These are phyloP conservation scores for Volucella inflata DNA, from an alignment of 2,888 invertebrate species.

Conservation along the genomic window DNA sequence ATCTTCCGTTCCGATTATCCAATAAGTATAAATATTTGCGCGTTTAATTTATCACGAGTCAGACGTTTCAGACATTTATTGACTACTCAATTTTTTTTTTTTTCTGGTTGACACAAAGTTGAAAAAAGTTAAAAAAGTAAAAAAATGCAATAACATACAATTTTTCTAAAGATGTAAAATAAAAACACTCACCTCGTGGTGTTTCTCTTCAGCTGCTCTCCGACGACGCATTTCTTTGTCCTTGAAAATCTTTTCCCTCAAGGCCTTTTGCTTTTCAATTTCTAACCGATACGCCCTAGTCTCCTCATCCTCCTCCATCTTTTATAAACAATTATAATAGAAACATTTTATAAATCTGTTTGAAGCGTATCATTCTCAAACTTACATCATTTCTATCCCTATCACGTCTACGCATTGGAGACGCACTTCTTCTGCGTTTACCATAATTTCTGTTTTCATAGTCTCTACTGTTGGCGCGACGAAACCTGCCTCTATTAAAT, in stretches of 20 bases:
- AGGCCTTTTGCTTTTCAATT: conserved; percentile 84
- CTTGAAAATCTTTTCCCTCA: conserved; percentile 84
- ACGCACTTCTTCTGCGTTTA: conserved; percentile 82
- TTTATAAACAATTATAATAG: conserved; percentile 31
- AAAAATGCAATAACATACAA: neutral
- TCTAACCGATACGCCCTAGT: conserved; percentile 84
- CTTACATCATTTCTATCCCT: conserved; percentile 81
- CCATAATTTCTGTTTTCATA: conserved; percentile 80
- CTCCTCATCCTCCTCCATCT: conserved; percentile 84
- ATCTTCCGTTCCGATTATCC: too few relatives aligned
- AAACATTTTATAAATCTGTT: conserved; percentile 1
- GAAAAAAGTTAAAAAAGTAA: neutral
- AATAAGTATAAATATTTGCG: too few relatives aligned
- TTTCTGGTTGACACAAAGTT: too few relatives aligned
- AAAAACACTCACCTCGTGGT: conserved; percentile 80
- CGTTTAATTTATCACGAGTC: too few relatives aligned
- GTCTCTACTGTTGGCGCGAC: conserved; percentile 80
- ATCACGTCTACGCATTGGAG: conserved; percentile 78
- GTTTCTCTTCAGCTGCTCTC: conserved; percentile 83
- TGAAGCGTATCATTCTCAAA: conserved; percentile 2
- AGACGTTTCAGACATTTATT: too few relatives aligned
- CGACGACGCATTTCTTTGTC: conserved; percentile 84
- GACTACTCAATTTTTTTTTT: too few relatives aligned
- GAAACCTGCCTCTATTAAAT: conserved; percentile 75
- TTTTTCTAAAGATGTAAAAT: neutral